Conservation (phyloP, 2,113 vertebrate genomes). For the Leptosomus discolor region DNA sequence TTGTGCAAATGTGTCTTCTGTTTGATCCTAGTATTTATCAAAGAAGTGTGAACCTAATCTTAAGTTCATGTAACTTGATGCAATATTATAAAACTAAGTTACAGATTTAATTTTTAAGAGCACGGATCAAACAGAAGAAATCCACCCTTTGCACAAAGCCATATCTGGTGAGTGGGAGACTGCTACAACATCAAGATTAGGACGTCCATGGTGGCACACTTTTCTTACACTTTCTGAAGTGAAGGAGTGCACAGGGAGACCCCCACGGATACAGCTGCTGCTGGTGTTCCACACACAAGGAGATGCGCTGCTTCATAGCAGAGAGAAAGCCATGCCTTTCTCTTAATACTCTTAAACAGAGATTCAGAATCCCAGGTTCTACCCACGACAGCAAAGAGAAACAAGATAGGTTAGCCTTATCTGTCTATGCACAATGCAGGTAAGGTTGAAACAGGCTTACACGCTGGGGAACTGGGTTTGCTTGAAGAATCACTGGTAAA, state of each 20-base stretch:
- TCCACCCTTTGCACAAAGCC: neutral
- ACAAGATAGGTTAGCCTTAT: neutral
- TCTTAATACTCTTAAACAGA: neutral
- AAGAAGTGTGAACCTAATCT: too few species aligned
- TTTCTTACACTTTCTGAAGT: slow-evolving; percentile 6
- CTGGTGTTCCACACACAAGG: neutral
- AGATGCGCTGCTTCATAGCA: neutral
- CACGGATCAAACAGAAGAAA: neutral
- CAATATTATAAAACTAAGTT: neutral
- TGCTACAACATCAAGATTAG: neutral
- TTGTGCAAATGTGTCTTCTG: neutral
- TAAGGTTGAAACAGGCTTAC: slow-evolving; percentile 73
- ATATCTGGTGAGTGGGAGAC: neutral
- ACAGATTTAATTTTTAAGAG: neutral
- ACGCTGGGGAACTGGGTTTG: slow-evolving; percentile 88
- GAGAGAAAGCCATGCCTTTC: neutral
- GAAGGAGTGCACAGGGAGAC: neutral
- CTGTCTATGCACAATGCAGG: neutral
- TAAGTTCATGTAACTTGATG: neutral
- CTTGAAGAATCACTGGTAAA: slow-evolving; percentile 89
- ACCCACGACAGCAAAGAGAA: neutral
- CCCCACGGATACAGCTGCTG: neutral
- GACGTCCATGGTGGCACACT: neutral
- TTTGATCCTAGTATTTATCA: neutral
- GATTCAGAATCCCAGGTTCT: neutral